Base-by-base conservation (phyloP, 2,888 invertebrate species). In the Sericinus montela region DNA sequence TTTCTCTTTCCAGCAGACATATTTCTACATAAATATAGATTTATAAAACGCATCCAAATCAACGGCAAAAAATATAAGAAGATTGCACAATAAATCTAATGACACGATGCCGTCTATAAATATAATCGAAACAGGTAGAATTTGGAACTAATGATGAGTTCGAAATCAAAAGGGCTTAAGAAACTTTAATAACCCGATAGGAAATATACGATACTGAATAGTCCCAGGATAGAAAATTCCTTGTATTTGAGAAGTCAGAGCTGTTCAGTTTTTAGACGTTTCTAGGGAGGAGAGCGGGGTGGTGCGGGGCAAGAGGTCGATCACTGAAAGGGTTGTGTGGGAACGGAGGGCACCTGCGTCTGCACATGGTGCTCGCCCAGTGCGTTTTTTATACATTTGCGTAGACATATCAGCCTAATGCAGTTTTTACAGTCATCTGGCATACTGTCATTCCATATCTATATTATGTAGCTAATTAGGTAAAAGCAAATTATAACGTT, bases 271-370 rank as follows among this genome's bases (percentile, higher is more conserved):
- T 81, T 82, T 80, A 69, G 75, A 67, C 62, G 68, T 71, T 72
- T 71, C 70, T 58, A 57, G 59, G 57, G 73, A 69, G 69, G 66
- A 59, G 59, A 53, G 63, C 62, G 57, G 70, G 74, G 72, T 51
- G 32, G 32, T 11, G 32, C 32, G 32, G 32, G 32, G 32, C 32
- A 32, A 32, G 72, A 75, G 77, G 76, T 72, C 56, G 58, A 68
- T 63, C 65, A 75, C 80, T 83, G 81, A 89, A 89, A 89, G 89
- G 89, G 89, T 89, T 89, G 89, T 89, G 89, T 89, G 89, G 89
- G 89, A 89, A 89, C 86, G 69, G 71, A 80, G 82, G 88, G 89
- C 89, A 89, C 89, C 89, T 89, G 89, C 89, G 82, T 62, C 76
- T 79, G 82, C 87, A 88, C 83, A 88, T 87, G 88, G 83, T 85